These are phyloP conservation scores for Nycteola revayana DNA, from an alignment of 2,888 invertebrate species.

Conservation along the genomic window DNA sequence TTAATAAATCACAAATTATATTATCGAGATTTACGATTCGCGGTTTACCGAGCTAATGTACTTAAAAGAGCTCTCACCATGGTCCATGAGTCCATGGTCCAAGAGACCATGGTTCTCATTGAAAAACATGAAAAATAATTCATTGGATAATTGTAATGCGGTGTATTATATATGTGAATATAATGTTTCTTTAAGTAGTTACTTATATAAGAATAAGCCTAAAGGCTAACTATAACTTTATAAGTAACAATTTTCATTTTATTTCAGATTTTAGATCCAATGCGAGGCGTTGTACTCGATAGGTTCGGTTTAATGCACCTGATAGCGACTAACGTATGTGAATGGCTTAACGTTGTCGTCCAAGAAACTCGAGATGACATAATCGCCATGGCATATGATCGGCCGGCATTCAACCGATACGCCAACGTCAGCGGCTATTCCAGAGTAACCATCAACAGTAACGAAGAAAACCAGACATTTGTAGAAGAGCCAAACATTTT, in stretches of 20 bases:
- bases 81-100: no score
- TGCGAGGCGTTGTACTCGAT: constrained; percentile 73
- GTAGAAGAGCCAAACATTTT: constrained; percentile 27
- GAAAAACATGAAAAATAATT: no score
- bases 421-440: constrained; percentile 57
- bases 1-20: no score
- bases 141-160: no score
- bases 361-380: constrained; percentile 95
- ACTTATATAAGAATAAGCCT: no score
- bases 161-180: no score
- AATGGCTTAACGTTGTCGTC: constrained; percentile 94
- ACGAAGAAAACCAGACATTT: constrained; percentile 46
- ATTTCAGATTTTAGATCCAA: constrained; percentile 65
- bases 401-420: constrained; percentile 55
- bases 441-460: constrained; percentile 43
- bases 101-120: no score
- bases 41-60: no score
- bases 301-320: constrained; percentile 96
- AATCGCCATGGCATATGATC: constrained; percentile 68
- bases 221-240: no score
- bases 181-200: no score
- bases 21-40: no score
- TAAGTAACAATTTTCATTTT: constrained; percentile 1
- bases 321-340: constrained; percentile 95
- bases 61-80: no score